phyloP scores from a whole-genome alignment of 2,113 vertebrate species.

The Lampris megalopsis region DNA sequence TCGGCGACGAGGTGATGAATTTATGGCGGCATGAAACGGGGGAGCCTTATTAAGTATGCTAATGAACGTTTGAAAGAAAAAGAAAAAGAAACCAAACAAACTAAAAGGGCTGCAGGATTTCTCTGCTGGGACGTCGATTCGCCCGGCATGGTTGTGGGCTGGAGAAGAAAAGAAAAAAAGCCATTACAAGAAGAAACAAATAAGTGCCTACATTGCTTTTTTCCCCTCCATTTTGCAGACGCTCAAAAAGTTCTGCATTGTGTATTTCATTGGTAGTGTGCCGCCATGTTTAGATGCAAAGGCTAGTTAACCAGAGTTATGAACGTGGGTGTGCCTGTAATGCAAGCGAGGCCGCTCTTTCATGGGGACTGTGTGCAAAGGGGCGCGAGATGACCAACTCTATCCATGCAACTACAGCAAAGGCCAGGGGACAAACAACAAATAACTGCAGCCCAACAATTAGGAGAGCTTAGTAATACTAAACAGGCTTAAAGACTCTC shows the following conservation, averaged over 20 bases:
- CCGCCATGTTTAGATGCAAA: too few species aligned
- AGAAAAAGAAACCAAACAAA: too few species aligned
- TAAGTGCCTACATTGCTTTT: not conserved
- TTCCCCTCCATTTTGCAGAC: not conserved
- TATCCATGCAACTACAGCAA: not conserved
- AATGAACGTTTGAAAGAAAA: slow-evolving; percentile 24
- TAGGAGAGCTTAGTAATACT: slow-evolving; percentile 26
- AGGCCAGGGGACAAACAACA: not conserved
- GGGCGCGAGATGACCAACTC: not conserved
- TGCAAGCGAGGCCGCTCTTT: not conserved
- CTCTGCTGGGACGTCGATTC: not conserved
- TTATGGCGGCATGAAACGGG: slow-evolving; percentile 36
- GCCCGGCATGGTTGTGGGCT: not conserved
- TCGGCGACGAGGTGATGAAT: slow-evolving; percentile 43
- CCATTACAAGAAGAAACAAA: not conserved
- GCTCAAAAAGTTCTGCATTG: too few species aligned
- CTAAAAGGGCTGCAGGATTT: slow-evolving; percentile 14
- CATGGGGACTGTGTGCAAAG: not conserved
- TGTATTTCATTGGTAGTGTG: not conserved
- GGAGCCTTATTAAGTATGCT: slow-evolving; percentile 25
- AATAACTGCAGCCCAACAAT: slow-evolving; percentile 26
- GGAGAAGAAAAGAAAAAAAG: slow-evolving; percentile 15
- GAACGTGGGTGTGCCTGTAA: not conserved
- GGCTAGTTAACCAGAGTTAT: not conserved
- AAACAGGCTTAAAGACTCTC: slow-evolving; percentile 30